phyloP scores from a whole-genome alignment of 2,113 vertebrate genomes.

The Odobenus rosmarus region DNA sequence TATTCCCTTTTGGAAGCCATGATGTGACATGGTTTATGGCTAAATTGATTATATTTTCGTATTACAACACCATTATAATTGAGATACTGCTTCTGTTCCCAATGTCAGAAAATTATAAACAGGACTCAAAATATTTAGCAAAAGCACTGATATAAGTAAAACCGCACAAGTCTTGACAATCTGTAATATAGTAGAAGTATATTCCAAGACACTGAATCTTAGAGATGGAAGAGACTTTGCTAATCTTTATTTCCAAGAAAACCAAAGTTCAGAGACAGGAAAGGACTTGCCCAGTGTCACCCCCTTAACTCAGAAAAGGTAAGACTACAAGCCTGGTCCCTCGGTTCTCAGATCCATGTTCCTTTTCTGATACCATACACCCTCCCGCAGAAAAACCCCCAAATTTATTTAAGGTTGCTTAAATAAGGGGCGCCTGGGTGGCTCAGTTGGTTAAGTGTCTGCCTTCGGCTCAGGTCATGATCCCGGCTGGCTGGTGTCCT shows the following conservation, averaged over 20 bases:
- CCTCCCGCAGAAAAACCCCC: not conserved
- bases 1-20: not conserved
- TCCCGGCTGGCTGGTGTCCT: not conserved
- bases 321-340: not conserved
- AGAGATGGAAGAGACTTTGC: not conserved
- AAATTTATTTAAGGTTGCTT: not conserved
- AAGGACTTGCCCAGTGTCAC: not conserved
- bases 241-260: not conserved
- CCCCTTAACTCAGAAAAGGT: not conserved
- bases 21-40: not conserved
- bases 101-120: slow-evolving; percentile 44
- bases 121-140: not conserved
- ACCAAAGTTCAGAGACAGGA: not conserved
- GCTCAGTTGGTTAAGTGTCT: not conserved
- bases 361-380: not conserved
- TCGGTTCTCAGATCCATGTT: not conserved
- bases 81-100: slow-evolving; percentile 19
- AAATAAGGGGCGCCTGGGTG: not conserved
- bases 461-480: not conserved
- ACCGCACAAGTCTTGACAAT: not conserved
- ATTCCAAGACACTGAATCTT: not conserved
- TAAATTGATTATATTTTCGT: slow-evolving; percentile 49
- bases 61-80: not conserved
- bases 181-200: not conserved
- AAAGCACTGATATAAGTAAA: not conserved